Evolutionary conservation across 1,140 invertebrate species (phyloP), one percentile per base, ranked within the genome.

Genomic region (Lethrus apterus): DNA sequence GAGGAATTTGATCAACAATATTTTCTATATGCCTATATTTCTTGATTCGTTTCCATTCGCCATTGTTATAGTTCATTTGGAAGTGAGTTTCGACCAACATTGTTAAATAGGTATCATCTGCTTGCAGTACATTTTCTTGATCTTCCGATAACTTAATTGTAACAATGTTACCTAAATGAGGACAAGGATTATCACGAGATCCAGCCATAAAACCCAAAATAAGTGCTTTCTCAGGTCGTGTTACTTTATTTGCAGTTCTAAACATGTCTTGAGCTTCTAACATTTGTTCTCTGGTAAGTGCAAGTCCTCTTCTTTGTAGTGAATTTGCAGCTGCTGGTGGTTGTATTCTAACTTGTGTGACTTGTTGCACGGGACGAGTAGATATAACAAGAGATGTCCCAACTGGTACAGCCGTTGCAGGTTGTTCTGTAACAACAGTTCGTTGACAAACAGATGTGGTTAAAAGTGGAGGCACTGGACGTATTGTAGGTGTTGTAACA

Each of bases 161-260:
- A 0, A 94, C 84, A 56, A 95, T 86, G 63, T 90, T 89, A 50
- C 91, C 91, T 53, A 93, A 74, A 70, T 93, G 87, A 4, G 91
- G 91, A 72, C 91, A 93, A 0, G 93, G 92, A 70, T 96, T 95
- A 58, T 93, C 91, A 74, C 90, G 79, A 4, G 89, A 89, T 1
- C 94, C 94, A 53, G 93, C 93, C 90, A 98, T 97, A 61, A 98
- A 98, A 50, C 93, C 93, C 15, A 98, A 76, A 62, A 98, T 98
- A 21, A 97, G 81, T 26, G 93, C 93, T 64, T 98, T 98, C 58
- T 98, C 93, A 2, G 93, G 92, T 54, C 93, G 70, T 1, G 93
- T 96, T 29, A 97, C 91, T 68, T 89, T 86, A 65, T 97, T 97
- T 19, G 93, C 93, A 54, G 86, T 93, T 45, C 84, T 77, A 74